Conservation (phyloP, 2,113 vertebrate species). For the Tapirus terrestris region DNA sequence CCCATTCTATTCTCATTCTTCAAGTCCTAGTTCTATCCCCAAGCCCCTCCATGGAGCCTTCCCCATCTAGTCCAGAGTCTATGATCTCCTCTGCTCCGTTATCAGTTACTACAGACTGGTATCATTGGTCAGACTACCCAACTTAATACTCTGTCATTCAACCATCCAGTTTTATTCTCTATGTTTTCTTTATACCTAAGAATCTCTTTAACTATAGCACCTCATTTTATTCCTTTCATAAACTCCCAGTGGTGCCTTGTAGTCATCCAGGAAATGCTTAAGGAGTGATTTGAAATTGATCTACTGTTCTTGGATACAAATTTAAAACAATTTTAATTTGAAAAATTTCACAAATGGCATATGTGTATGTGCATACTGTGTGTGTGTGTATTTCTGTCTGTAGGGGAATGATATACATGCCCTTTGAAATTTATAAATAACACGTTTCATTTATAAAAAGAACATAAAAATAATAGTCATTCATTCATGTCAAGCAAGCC, state of each 20-base stretch:
- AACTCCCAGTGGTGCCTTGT: background rate
- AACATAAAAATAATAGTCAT: background rate
- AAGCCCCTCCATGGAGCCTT: background rate
- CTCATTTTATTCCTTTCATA: background rate
- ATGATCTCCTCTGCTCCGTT: background rate
- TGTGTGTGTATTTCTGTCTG: background rate
- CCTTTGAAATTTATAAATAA: background rate
- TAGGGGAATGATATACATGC: background rate
- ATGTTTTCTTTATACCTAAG: background rate
- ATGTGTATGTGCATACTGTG: background rate
- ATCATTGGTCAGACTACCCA: background rate
- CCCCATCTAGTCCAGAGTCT: background rate
- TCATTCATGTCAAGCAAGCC: background rate
- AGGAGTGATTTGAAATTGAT: background rate
- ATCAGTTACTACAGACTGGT: background rate
- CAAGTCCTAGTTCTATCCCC: background rate
- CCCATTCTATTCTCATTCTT: background rate
- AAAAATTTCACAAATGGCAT: background rate
- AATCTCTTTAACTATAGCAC: background rate
- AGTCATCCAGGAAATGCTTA: background rate
- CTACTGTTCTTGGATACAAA: background rate
- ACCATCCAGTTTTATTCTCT: background rate
- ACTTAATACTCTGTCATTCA: background rate
- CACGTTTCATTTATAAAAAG: background rate
- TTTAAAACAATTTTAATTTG: background rate